phyloP scores from a whole-genome alignment of 2,113 vertebrate genomes.

The Neotoma lepida region DNA sequence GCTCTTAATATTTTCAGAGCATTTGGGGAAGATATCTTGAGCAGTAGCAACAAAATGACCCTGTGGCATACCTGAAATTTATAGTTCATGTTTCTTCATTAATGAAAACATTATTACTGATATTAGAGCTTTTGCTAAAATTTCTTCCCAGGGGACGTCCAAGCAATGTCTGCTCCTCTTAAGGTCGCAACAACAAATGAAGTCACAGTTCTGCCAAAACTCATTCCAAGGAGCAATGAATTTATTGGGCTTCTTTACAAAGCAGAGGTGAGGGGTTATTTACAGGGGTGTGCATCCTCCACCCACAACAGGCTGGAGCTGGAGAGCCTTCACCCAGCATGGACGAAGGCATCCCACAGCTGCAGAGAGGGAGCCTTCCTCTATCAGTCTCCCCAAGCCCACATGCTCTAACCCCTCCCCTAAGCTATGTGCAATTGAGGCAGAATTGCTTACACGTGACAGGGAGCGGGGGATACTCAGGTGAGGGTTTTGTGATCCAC shows the following conservation, averaged over 20 bases:
- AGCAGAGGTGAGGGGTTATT: background rate
- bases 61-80: background rate
- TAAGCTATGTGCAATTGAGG: background rate
- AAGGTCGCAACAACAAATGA: background rate
- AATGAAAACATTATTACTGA: conserved; percentile 28
- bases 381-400: background rate
- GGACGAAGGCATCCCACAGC: background rate
- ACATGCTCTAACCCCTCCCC: background rate
- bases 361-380: background rate
- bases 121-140: background rate
- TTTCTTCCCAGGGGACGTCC: background rate
- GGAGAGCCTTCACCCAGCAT: background rate
- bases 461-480: background rate
- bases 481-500: background rate
- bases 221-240: background rate
- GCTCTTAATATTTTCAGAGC: background rate
- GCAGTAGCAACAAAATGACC: background rate
- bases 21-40: background rate
- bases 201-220: background rate
- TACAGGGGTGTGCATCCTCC: background rate
- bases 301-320: no score
- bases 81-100: background rate
- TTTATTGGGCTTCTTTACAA: background rate
- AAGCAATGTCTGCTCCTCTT: background rate
- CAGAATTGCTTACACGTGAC: no score